These are phyloP conservation scores for Ochotona curzoniae DNA, from an alignment of 2,113 vertebrate species.

Conservation along the genomic window DNA sequence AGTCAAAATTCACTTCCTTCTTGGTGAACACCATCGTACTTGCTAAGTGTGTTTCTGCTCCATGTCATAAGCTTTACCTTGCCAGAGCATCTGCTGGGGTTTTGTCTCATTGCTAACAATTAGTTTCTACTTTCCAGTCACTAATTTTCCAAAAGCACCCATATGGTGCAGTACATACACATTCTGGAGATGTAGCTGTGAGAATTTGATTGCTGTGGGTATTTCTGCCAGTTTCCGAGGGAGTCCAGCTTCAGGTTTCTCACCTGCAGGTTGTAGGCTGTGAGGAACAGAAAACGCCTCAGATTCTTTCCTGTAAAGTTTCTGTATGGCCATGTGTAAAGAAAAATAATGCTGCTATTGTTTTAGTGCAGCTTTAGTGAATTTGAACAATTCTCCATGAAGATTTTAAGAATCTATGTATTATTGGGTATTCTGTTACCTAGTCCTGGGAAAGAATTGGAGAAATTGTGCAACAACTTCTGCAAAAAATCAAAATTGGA, in stretches of 20 bases:
- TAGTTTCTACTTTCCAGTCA: constrained; percentile 63
- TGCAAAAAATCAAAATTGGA: not conserved
- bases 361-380: not conserved
- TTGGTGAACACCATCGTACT: constrained; percentile 10
- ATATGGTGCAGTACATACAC: not conserved
- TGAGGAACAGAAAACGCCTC: not conserved
- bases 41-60: constrained; percentile 44
- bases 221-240: not conserved
- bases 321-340: not conserved
- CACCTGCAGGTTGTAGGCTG: not conserved
- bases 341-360: not conserved
- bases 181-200: not conserved
- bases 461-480: not conserved
- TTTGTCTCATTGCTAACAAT: not conserved
- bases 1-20: constrained; percentile 48
- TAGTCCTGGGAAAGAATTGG: not conserved
- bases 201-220: constrained; percentile 9
- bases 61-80: not conserved
- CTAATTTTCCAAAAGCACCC: constrained; percentile 54
- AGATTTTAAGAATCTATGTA: not conserved
- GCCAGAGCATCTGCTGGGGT: constrained; percentile 53
- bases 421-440: not conserved
- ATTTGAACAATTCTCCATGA: not conserved
- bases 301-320: not conserved
- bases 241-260: constrained; percentile 1